Evolutionary conservation across 2,888 invertebrate species (phyloP).

Genomic region (Amiota minor): DNA sequence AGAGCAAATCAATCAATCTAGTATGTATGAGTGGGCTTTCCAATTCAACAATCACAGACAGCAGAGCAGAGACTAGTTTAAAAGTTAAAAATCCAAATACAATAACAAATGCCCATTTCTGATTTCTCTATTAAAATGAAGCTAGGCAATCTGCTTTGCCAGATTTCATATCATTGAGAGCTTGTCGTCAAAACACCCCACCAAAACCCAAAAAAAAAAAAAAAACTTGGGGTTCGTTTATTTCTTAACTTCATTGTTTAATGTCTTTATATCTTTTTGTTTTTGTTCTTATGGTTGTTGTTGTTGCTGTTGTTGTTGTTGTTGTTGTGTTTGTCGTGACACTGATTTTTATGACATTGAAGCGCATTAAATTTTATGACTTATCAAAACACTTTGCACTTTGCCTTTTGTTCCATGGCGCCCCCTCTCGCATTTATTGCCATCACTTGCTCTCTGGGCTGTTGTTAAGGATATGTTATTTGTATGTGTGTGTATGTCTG

Average conservation of each 20-base stretch:
- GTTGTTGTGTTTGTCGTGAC: constrained; percentile 47
- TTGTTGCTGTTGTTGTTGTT: constrained; percentile 45
- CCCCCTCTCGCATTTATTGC: background rate
- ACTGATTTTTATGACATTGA: constrained; percentile 60
- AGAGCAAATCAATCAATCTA: no score
- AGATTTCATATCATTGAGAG: no score
- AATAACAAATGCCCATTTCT: no score
- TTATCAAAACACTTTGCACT: constrained; percentile 65
- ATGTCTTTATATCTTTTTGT: constrained; percentile 54
- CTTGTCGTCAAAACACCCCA: no score
- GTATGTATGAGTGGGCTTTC: no score
- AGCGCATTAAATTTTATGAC: constrained; percentile 59
- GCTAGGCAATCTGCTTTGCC: no score
- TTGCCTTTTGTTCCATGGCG: constrained; percentile 29
- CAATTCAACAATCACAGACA: no score
- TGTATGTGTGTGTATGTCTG: background rate
- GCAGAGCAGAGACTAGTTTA: no score
- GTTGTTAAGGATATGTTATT: background rate
- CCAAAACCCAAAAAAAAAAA: no score
- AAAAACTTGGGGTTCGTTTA: background rate
- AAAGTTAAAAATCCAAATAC: no score
- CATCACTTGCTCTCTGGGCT: no score
- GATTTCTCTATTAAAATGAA: no score
- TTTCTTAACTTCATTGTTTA: constrained; percentile 30
- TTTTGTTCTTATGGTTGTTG: constrained; percentile 44